Percentiles rank a stretch among this genome's conserved stretches.
phyloP scores from a whole-genome alignment of 1,140 invertebrate species.

The Monomorium pharaonis region DNA sequence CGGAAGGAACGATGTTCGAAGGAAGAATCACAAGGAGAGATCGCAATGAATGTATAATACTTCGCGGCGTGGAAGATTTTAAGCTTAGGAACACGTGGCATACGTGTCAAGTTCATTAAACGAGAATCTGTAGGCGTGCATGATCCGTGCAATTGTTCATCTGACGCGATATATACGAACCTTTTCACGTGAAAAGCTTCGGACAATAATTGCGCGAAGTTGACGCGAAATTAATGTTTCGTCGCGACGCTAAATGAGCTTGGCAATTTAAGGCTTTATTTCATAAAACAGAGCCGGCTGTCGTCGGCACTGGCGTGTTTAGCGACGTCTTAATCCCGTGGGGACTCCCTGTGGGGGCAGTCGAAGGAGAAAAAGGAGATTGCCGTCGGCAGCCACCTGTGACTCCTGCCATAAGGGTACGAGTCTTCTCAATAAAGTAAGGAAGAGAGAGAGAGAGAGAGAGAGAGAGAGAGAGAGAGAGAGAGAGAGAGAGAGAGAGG shows the following conservation, averaged over 20 bases:
- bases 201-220: not conserved
- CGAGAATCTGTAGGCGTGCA: not conserved
- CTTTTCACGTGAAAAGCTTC: not conserved
- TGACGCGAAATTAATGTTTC: not conserved
- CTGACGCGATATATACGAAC: not conserved
- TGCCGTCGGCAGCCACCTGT: conserved; percentile 25
- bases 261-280: conserved; percentile 29
- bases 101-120: conserved; percentile 17
- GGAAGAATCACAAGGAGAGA: not conserved
- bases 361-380: not conserved
- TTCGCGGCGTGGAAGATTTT: not conserved
- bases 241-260: not conserved
- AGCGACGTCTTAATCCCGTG: conserved; percentile 31
- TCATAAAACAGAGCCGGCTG: conserved; percentile 44
- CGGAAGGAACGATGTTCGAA: not conserved
- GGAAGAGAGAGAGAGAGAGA: not conserved
- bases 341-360: not conserved
- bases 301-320: conserved; percentile 5
- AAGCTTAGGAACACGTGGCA: not conserved
- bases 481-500: not conserved
- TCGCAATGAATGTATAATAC: not conserved
- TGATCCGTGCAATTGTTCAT: not conserved
- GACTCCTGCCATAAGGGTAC: conserved; percentile 15
- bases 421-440: not conserved
- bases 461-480: not conserved